Conservation (phyloP, 2,888 invertebrate genomes). For the Heliconius hortense region DNA sequence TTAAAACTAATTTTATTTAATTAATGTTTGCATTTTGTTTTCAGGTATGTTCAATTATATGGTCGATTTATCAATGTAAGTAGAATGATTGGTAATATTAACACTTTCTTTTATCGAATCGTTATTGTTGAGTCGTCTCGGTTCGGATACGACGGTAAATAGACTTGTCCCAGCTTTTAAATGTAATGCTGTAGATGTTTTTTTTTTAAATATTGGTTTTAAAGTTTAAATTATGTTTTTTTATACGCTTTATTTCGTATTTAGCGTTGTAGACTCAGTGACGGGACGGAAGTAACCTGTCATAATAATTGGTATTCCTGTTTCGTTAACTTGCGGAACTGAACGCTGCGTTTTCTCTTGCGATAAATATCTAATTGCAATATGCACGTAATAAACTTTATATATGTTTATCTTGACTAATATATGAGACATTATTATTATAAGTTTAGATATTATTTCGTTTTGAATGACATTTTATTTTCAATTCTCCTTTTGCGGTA, state of each 20-base stretch:
- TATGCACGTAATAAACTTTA: too few species aligned
- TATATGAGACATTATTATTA: too few species aligned
- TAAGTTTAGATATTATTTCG: too few species aligned
- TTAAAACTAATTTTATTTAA: slow-evolving; percentile 28
- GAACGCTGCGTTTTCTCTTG: too few species aligned
- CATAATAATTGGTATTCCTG: too few species aligned
- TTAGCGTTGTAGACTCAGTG: too few species aligned
- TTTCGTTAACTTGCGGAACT: too few species aligned
- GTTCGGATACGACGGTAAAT: neutral
- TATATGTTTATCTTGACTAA: too few species aligned
- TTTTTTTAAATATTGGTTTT: neutral
- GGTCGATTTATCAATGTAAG: slow-evolving; percentile 35
- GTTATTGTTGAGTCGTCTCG: slow-evolving; percentile 12
- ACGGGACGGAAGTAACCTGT: too few species aligned
- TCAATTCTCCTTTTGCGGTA: slow-evolving; percentile 1
- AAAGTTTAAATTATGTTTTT: neutral
- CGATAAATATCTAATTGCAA: too few species aligned
- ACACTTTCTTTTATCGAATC: slow-evolving; percentile 25
- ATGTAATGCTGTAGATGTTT: neutral
- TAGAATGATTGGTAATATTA: slow-evolving; percentile 22
- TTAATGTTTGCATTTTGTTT: slow-evolving; percentile 41
- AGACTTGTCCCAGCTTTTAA: neutral
- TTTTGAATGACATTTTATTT: neutral
- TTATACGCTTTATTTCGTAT: neutral
- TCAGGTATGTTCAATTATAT: slow-evolving; percentile 44